phyloP scores from a whole-genome alignment of 2,797 vertebrate species.

The Brotula barbata region DNA sequence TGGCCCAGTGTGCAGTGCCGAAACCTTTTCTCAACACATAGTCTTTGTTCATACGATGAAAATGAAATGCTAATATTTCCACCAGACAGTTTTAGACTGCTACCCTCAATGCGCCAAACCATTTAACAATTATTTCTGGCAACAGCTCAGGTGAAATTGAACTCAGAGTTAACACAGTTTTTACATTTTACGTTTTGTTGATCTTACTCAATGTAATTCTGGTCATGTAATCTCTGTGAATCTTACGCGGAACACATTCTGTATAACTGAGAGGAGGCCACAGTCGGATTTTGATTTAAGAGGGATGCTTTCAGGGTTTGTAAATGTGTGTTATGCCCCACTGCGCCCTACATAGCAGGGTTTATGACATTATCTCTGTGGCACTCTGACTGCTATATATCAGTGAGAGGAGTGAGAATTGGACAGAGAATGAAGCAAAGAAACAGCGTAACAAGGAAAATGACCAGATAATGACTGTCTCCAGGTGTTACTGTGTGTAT shows the following conservation, averaged over 20 bases:
- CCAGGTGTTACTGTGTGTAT: too few relatives aligned
- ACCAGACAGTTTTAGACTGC: too few relatives aligned
- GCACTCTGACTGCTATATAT: conserved; percentile 25
- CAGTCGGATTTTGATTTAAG: background rate
- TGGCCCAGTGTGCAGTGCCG: too few relatives aligned
- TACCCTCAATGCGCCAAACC: too few relatives aligned
- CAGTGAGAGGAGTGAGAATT: background rate
- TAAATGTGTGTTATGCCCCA: background rate
- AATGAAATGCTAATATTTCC: background rate
- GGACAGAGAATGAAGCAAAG: background rate
- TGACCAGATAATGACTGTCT: too few relatives aligned
- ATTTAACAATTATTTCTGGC: too few relatives aligned
- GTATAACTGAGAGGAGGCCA: background rate
- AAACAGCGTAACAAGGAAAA: too few relatives aligned
- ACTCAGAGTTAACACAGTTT: too few relatives aligned
- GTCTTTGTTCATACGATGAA: background rate
- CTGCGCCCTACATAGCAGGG: background rate
- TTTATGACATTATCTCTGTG: conserved; percentile 30
- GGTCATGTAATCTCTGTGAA: too few relatives aligned
- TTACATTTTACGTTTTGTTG: too few relatives aligned
- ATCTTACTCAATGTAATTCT: too few relatives aligned
- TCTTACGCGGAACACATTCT: background rate
- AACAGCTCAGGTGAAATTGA: too few relatives aligned
- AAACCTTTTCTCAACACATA: background rate
- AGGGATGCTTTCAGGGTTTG: background rate